Conservation (phyloP, 2,888 invertebrate genomes). For the Caenorhabditis virilis region DNA sequence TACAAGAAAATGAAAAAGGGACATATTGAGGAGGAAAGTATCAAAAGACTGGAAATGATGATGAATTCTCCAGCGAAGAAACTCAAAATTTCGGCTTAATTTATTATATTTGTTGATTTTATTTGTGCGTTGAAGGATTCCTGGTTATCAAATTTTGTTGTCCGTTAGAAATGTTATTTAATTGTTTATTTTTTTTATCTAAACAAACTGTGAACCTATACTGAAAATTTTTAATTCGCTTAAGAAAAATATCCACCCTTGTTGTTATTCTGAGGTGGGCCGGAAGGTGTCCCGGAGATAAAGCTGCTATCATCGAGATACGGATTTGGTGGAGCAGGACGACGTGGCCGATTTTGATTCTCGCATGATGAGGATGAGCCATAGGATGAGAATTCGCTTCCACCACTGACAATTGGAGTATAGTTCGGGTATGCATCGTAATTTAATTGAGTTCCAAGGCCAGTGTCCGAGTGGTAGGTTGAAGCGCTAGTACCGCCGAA, state of each 20-base stretch:
- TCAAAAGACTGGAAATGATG: neutral
- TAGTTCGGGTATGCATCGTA: neutral
- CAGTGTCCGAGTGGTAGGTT: neutral
- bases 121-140: neutral
- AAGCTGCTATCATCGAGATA: conserved; percentile 12
- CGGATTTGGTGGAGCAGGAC: conserved; percentile 7
- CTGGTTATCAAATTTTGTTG: neutral
- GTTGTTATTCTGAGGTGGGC: neutral
- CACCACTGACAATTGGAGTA: conserved; percentile 2
- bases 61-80: too few species aligned
- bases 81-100: too few species aligned
- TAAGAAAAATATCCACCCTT: neutral
- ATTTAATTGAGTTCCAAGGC: too few species aligned
- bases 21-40: conserved; percentile 15
- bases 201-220: neutral
- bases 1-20: conserved; percentile 33
- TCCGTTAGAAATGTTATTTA: neutral
- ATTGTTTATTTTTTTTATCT: neutral
- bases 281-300: conserved; percentile 34
- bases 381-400: neutral
- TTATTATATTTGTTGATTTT: too few species aligned
- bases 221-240: neutral
- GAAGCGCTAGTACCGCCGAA: too few species aligned
- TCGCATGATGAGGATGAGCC: conserved; percentile 7
- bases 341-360: conserved; percentile 1